Evolutionary conservation across 2,888 invertebrate genomes (phyloP).

Genomic region (Megastigmus dorsalis): DNA sequence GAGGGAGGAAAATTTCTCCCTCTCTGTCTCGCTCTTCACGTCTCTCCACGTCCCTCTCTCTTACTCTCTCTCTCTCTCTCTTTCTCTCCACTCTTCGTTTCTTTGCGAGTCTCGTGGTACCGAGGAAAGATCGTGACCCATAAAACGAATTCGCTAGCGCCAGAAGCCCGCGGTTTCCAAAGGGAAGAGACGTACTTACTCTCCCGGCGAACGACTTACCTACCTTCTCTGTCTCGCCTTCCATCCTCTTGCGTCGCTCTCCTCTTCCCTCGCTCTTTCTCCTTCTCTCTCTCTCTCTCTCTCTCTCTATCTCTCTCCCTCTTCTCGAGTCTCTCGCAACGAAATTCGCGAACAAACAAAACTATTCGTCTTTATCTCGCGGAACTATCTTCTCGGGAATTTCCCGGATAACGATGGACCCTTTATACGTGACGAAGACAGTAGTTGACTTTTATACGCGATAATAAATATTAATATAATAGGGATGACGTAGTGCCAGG

Average conservation of each 20-base stretch:
- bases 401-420: constrained; percentile 54
- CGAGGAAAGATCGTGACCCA: constrained; percentile 49
- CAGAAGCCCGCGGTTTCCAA: constrained; percentile 31
- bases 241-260: background rate
- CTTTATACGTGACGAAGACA: constrained; percentile 4
- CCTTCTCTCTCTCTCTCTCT: background rate
- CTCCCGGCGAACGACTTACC: constrained; percentile 36
- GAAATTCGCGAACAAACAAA: constrained; percentile 62
- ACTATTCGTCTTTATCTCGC: constrained; percentile 67
- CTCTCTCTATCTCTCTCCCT: background rate
- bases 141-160: constrained; percentile 48
- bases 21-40: no score
- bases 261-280: background rate
- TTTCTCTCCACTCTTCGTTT: constrained; percentile 12
- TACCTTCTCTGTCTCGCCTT: constrained; percentile 16
- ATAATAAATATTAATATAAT: background rate
- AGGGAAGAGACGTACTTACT: constrained; percentile 44
- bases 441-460: background rate
- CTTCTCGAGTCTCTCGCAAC: background rate
- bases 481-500: no score
- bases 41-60: background rate
- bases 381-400: constrained; percentile 62
- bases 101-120: constrained; percentile 18
- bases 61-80: background rate
- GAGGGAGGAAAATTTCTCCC: constrained; percentile 8